Conservation (phyloP, 2,888 invertebrate species). For the Norana najaformis region DNA sequence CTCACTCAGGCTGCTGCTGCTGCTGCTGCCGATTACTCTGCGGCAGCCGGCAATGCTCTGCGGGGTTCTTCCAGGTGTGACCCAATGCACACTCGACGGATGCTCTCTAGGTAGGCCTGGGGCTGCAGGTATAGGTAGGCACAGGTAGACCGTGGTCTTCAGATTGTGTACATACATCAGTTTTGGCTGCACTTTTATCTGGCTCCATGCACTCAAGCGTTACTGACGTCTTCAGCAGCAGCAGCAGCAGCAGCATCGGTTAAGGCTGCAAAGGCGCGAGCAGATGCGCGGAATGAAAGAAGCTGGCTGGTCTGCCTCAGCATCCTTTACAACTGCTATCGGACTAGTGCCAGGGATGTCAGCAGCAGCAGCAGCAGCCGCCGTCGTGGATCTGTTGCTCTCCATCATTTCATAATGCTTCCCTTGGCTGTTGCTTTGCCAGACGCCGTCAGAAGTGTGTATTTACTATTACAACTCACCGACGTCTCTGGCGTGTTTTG, state of each 20-base stretch:
- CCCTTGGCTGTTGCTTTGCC: background rate
- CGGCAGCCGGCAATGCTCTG: background rate
- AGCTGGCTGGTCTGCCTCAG: background rate
- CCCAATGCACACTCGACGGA: background rate
- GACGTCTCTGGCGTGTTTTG: background rate
- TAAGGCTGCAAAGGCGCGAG: background rate
- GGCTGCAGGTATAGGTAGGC: background rate
- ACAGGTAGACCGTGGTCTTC: background rate
- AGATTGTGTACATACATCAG: background rate
- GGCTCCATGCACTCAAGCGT: background rate
- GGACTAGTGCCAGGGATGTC: background rate
- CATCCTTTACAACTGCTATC: background rate
- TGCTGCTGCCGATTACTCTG: background rate
- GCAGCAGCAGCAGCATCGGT: background rate
- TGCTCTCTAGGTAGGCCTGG: background rate
- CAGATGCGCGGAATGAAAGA: background rate
- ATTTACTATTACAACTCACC: background rate
- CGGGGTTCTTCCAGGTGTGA: background rate
- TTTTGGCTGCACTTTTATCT: background rate
- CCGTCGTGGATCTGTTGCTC: background rate
- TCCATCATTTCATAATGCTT: conserved; percentile 13
- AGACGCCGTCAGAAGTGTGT: background rate
- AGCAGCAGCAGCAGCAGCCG: background rate
- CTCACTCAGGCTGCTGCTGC: background rate
- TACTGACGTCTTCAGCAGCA: background rate